These are phyloP conservation scores for Charadrius vociferus DNA, from an alignment of 2,113 vertebrate genomes.

Conservation along the genomic window DNA sequence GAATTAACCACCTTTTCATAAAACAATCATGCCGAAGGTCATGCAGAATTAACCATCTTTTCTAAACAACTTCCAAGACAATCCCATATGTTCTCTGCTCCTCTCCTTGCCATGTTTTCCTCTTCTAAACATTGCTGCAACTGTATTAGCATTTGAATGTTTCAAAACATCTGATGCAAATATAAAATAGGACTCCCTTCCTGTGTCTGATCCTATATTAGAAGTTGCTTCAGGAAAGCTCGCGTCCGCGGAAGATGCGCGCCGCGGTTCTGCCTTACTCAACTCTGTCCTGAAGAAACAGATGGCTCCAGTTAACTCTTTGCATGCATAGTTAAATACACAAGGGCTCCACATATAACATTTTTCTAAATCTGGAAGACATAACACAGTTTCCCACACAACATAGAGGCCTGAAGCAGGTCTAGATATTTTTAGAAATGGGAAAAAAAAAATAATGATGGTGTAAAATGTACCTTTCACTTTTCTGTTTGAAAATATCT, in stretches of 20 bases:
- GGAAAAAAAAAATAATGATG: background rate
- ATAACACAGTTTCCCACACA: background rate
- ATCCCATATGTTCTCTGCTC: background rate
- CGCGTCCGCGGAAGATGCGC: too few relatives aligned
- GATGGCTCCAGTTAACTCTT: slow-evolving; percentile 23
- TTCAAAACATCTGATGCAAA: slow-evolving; percentile 14
- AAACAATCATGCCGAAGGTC: background rate
- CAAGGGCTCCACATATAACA: background rate
- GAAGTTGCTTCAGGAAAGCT: background rate
- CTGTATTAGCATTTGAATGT: background rate
- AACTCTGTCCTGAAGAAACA: background rate
- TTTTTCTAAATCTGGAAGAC: background rate
- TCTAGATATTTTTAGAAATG: background rate
- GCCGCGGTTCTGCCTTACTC: too few relatives aligned
- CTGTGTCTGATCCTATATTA: background rate
- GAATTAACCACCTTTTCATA: background rate
- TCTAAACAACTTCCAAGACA: background rate
- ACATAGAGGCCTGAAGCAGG: background rate
- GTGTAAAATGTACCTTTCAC: background rate
- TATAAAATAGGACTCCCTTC: background rate
- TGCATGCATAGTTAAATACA: background rate
- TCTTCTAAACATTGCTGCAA: background rate
- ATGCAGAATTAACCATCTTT: background rate
- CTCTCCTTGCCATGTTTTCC: background rate
- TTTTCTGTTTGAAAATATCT: background rate